Conservation (phyloP, 2,113 vertebrate species). For the Scartelaos histophorus region DNA sequence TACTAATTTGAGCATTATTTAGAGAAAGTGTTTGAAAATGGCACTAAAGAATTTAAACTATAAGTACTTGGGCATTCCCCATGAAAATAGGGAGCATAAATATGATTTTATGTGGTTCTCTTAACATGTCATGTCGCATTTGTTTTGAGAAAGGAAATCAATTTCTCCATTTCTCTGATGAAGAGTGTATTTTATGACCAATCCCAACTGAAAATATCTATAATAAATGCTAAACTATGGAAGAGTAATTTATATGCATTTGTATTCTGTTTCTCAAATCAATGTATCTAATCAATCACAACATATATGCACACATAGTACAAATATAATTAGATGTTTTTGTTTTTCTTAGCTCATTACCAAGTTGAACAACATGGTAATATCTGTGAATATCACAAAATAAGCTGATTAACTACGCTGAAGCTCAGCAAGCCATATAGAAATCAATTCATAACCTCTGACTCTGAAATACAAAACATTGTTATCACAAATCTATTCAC, state of each 20-base stretch:
- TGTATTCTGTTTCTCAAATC: constrained; percentile 2
- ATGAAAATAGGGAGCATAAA: constrained; percentile 16
- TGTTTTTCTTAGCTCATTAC: constrained; percentile 1
- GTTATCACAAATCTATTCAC: constrained; percentile 32
- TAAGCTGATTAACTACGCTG: constrained; percentile 23
- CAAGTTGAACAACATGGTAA: neutral
- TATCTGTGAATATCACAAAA: neutral
- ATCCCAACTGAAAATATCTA: neutral
- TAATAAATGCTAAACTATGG: neutral
- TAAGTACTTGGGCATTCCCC: constrained; percentile 19
- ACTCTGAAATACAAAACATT: constrained; percentile 23
- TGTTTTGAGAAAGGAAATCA: constrained; percentile 7
- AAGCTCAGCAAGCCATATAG: constrained; percentile 10
- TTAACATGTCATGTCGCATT: constrained; percentile 3
- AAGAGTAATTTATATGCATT: neutral
- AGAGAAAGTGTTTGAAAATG: constrained; percentile 22
- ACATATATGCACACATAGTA: neutral
- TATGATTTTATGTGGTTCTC: constrained; percentile 2
- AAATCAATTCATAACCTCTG: constrained; percentile 28
- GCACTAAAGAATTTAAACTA: constrained; percentile 20
- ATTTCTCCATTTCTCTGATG: constrained; percentile 8
- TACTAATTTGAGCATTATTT: constrained; percentile 68
- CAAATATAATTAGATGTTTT: constrained; percentile 2
- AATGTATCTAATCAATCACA: neutral
- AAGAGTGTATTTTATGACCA: neutral